Percentiles rank a stretch among this genome's conserved stretches.
These are phyloP conservation scores for Drosophila nr. fundita DNA, from an alignment of 2,888 invertebrate species.

Conservation along the genomic window DNA sequence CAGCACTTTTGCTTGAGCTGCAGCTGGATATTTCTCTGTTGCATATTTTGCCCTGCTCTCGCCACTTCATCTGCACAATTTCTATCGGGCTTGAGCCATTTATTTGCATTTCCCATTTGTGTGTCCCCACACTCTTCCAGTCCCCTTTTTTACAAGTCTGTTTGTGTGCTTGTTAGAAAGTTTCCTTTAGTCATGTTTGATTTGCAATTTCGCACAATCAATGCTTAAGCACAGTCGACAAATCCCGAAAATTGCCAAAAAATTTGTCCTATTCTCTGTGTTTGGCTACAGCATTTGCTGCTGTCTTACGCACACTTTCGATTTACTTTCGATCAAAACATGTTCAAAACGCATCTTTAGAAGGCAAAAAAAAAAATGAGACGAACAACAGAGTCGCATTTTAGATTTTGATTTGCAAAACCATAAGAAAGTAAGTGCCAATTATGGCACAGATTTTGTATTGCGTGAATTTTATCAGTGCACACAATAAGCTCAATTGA, in stretches of 20 bases:
- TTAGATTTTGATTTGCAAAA: constrained; percentile 30
- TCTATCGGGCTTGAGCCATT: constrained; percentile 63
- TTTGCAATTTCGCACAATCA: constrained; percentile 78
- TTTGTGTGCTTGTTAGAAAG: constrained; percentile 25
- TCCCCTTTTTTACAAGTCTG: background rate
- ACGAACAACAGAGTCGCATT: constrained; percentile 1
- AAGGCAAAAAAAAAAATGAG: background rate
- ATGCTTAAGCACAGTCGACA: constrained; percentile 61
- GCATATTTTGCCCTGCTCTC: constrained; percentile 26
- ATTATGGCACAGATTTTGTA: constrained; percentile 21
- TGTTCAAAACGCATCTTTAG: constrained; percentile 25
- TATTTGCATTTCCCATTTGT: constrained; percentile 68
- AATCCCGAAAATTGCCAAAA: constrained; percentile 79
- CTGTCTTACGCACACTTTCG: constrained; percentile 43
- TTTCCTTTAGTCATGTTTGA: constrained; percentile 76
- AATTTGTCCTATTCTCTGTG: constrained; percentile 76
- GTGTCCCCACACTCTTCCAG: constrained; percentile 7
- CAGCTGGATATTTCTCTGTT: constrained; percentile 42
- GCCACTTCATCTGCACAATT: constrained; percentile 58
- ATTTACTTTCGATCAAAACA: constrained; percentile 2
- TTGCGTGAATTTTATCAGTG: constrained; percentile 35
- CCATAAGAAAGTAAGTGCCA: constrained; percentile 28
- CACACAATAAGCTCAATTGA: constrained; percentile 30
- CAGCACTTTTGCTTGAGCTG: constrained; percentile 35
- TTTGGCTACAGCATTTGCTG: constrained; percentile 60